Conservation (phyloP, 2,113 vertebrate species). For the Tupaia chinensis region DNA sequence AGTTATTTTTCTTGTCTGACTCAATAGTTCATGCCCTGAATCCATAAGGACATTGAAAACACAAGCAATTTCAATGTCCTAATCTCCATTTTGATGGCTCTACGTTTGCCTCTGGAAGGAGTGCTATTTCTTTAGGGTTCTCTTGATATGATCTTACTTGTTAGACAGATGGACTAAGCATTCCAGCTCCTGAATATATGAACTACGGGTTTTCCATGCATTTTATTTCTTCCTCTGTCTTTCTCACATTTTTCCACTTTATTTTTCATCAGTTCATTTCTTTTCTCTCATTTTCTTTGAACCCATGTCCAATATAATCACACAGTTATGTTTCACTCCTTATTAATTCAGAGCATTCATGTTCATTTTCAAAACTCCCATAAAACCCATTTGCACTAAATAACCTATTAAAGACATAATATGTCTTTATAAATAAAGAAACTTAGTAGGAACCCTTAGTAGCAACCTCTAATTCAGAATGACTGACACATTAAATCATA, state of each 20-base stretch:
- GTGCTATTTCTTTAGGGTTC: conserved; percentile 53
- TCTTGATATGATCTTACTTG: conserved; percentile 34
- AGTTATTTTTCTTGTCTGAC: conserved; percentile 77
- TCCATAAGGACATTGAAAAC: conserved; percentile 48
- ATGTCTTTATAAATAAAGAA: conserved; percentile 70
- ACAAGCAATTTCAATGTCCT: conserved; percentile 38
- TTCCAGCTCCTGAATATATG: conserved; percentile 43
- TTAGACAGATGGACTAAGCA: conserved; percentile 57
- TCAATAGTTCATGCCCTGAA: conserved; percentile 65
- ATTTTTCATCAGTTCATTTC: conserved; percentile 34
- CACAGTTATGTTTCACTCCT: neutral
- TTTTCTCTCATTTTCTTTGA: neutral
- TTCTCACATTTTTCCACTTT: conserved; percentile 3
- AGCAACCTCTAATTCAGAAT: conserved; percentile 79
- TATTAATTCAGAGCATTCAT: conserved; percentile 62
- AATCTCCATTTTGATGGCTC: conserved; percentile 72
- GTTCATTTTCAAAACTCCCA: conserved; percentile 38
- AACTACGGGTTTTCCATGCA: neutral
- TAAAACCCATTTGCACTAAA: conserved; percentile 28
- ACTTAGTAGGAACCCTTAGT: conserved; percentile 68
- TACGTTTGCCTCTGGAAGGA: conserved; percentile 35
- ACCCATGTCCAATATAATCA: neutral
- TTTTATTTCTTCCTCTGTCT: neutral
- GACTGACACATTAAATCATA: conserved; percentile 68
- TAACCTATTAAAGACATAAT: conserved; percentile 71